Evolutionary conservation across 1,140 invertebrate genomes (phyloP).

Genomic region (Lerema accius): DNA sequence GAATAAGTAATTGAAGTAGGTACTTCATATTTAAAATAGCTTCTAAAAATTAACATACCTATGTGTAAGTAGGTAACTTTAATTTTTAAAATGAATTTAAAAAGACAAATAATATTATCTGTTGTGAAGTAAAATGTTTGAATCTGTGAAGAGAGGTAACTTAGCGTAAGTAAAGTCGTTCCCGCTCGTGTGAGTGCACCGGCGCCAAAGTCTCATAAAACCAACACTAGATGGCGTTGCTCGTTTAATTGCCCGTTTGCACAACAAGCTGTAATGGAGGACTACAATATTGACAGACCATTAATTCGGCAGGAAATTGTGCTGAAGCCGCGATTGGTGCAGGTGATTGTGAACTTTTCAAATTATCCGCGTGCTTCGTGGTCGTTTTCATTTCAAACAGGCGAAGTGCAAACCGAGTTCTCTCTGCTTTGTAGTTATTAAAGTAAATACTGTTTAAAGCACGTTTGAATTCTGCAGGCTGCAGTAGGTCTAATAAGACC

Average conservation of each 20-base stretch:
- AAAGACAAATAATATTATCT: too few relatives aligned
- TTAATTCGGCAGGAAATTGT: slow-evolving; percentile 82
- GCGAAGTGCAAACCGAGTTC: slow-evolving; percentile 37
- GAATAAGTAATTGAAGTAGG: too few relatives aligned
- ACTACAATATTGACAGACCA: slow-evolving; percentile 82
- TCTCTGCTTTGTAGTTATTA: slow-evolving; percentile 33
- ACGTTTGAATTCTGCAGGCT: slow-evolving; percentile 47
- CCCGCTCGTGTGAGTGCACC: slow-evolving; percentile 32
- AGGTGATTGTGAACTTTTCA: slow-evolving; percentile 82
- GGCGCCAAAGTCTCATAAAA: slow-evolving; percentile 66
- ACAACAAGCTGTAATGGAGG: slow-evolving; percentile 78
- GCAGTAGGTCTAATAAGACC: slow-evolving; percentile 12
- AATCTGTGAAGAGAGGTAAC: slow-evolving; percentile 25
- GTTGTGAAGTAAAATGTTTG: background rate
- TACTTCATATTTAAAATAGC: too few relatives aligned
- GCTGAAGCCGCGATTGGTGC: slow-evolving; percentile 70
- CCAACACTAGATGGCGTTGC: slow-evolving; percentile 67
- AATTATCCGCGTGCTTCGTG: slow-evolving; percentile 73
- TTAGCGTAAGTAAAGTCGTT: slow-evolving; percentile 13
- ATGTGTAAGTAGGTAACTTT: too few relatives aligned
- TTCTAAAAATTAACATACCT: too few relatives aligned
- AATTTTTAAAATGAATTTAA: too few relatives aligned
- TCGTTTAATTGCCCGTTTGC: slow-evolving; percentile 73
- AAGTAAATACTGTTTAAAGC: slow-evolving; percentile 38
- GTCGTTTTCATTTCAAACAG: slow-evolving; percentile 73